Percentiles rank a stretch among this genome's conserved stretches.
Evolutionary conservation across 1,140 invertebrate species (phyloP).

Genomic region (Aporrectodea caliginosa): DNA sequence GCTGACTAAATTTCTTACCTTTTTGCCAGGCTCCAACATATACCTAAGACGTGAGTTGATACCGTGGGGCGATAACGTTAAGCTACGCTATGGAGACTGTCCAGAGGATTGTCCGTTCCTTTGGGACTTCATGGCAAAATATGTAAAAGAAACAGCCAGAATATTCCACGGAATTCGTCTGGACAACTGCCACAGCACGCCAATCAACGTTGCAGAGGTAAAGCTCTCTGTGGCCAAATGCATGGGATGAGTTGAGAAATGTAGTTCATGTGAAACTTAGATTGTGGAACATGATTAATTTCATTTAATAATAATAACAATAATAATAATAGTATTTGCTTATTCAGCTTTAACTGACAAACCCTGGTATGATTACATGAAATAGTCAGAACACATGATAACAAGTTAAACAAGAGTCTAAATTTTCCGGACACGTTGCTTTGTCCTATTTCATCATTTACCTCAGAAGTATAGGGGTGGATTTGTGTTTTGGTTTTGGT

Average conservation of each 20-base stretch:
- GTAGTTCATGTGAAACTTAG: slow-evolving; percentile 80
- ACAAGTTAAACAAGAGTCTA: no score
- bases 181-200: slow-evolving; percentile 99
- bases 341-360: no score
- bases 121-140: slow-evolving; percentile 89
- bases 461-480: no score
- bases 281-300: no score
- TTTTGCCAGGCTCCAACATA: slow-evolving; percentile 46
- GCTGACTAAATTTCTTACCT: no score
- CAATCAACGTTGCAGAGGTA: slow-evolving; percentile 83
- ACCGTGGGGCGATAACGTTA: slow-evolving; percentile 96
- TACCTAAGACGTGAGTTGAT: slow-evolving; percentile 91
- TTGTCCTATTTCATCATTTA: no score
- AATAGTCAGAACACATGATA: no score
- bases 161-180: slow-evolving; percentile 93
- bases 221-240: slow-evolving; percentile 65
- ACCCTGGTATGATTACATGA: no score
- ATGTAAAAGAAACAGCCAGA: slow-evolving; percentile 79
- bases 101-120: slow-evolving; percentile 87
- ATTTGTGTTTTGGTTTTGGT: no score
- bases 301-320: no score
- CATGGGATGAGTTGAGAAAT: slow-evolving; percentile 83
- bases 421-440: no score
- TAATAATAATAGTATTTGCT: no score
- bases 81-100: slow-evolving; percentile 78